phyloP scores from a whole-genome alignment of 2,113 vertebrate genomes.

The Nibea coibor region DNA sequence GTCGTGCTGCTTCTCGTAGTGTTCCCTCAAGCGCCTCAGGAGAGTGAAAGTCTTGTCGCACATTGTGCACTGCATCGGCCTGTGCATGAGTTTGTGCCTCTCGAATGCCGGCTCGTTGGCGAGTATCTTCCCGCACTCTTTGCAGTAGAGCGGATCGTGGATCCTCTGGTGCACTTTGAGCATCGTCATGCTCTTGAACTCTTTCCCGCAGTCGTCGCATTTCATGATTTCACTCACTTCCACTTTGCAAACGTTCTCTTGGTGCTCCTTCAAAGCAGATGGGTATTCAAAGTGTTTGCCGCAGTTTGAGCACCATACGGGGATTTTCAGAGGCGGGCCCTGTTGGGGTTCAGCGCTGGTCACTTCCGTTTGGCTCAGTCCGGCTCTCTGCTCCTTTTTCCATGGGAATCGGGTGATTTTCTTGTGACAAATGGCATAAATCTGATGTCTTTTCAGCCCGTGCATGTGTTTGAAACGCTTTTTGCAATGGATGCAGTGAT shows the following conservation, averaged over 20 bases:
- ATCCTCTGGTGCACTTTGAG: constrained; percentile 80
- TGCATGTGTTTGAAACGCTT: constrained; percentile 81
- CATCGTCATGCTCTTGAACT: constrained; percentile 79
- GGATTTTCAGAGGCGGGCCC: constrained; percentile 45
- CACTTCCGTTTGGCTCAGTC: not conserved
- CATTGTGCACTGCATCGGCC: constrained; percentile 79
- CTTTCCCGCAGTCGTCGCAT: constrained; percentile 74
- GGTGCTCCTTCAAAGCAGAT: constrained; percentile 74
- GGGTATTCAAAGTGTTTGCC: constrained; percentile 77
- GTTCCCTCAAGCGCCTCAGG: constrained; percentile 76
- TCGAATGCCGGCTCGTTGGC: constrained; percentile 72
- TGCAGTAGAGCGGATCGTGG: constrained; percentile 81
- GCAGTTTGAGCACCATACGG: constrained; percentile 80
- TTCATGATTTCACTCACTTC: constrained; percentile 68
- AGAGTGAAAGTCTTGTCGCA: constrained; percentile 78
- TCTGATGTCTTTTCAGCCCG: constrained; percentile 80
- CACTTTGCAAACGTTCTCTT: constrained; percentile 72
- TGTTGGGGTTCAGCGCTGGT: constrained; percentile 14
- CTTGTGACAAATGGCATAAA: constrained; percentile 79
- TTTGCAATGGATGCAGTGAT: constrained; percentile 79
- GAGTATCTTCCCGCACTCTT: constrained; percentile 81
- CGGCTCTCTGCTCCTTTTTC: constrained; percentile 59
- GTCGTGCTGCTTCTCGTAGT: constrained; percentile 79
- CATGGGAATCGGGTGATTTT: constrained; percentile 64
- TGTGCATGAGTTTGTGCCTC: constrained; percentile 81